Evolutionary conservation across 30 jellyfish, hydroid and myxozoan species (phyloP).

Genomic region (Rhopilema esculentum): DNA sequence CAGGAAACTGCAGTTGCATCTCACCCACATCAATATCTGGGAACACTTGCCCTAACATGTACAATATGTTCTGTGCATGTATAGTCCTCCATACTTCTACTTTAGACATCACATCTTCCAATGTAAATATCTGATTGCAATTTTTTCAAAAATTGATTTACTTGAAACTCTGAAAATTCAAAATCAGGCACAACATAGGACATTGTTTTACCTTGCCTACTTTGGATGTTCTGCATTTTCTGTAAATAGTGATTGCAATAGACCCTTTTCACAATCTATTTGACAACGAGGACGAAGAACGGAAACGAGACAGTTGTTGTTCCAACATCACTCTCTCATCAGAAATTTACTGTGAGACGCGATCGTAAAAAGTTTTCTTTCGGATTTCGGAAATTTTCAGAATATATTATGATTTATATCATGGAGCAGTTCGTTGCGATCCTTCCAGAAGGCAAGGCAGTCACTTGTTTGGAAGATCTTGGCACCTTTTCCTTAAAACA

Average conservation of each 20-base stretch:
- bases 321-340: no score
- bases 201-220: constrained; percentile 29
- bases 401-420: no score
- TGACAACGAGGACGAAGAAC: no score
- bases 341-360: no score
- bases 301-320: no score
- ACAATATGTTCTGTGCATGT: constrained; percentile 29
- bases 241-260: neutral
- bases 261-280: no score
- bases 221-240: constrained; percentile 5
- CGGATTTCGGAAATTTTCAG: no score
- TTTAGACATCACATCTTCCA: constrained; percentile 48
- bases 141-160: constrained; percentile 35
- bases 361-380: no score
- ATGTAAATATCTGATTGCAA: constrained; percentile 27
- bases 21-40: constrained; percentile 41
- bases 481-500: no score
- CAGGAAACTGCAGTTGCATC: constrained; percentile 19
- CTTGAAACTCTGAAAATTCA: constrained; percentile 48
- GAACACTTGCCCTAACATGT: constrained; percentile 41
- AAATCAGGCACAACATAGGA: constrained; percentile 25
- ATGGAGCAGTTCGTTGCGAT: no score
- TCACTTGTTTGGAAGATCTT: no score
- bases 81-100: constrained; percentile 57
- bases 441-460: no score